Conservation (phyloP, 2,888 invertebrate genomes). For the Caenorhabditis parvicauda region DNA sequence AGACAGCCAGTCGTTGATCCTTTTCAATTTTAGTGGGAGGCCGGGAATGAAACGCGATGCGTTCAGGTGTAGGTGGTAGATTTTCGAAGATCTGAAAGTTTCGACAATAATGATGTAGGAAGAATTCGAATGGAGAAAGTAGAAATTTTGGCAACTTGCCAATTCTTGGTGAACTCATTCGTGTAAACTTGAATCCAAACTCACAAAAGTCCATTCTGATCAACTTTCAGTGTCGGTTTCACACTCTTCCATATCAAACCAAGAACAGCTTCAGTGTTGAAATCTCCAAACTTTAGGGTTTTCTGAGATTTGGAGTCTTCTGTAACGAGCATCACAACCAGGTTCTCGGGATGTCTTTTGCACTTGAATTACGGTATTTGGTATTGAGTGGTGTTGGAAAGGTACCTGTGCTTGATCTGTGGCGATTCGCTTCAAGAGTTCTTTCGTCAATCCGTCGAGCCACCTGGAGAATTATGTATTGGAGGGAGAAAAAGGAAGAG, state of each 20-base stretch:
- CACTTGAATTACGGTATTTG: slow-evolving; percentile 6
- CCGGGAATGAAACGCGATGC: slow-evolving; percentile 32
- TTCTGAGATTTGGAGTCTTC: slow-evolving; percentile 20
- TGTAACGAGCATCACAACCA: slow-evolving; percentile 17
- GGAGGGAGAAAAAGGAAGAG: not conserved
- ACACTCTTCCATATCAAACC: slow-evolving; percentile 20
- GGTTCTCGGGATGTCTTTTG: slow-evolving; percentile 30
- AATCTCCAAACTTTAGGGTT: slow-evolving; percentile 29
- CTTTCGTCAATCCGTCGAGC: slow-evolving; percentile 78
- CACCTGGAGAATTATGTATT: too few species aligned
- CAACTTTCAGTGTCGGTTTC: slow-evolving; percentile 10
- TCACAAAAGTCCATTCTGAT: not conserved
- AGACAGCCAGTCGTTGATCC: slow-evolving; percentile 23
- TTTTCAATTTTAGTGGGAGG: slow-evolving; percentile 12
- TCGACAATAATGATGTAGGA: not conserved
- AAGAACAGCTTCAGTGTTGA: slow-evolving; percentile 21
- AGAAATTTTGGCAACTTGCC: too few species aligned
- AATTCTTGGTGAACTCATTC: too few species aligned
- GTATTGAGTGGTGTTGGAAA: not conserved
- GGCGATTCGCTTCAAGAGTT: slow-evolving; percentile 68
- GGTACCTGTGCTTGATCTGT: slow-evolving; percentile 29
- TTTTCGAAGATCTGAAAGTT: slow-evolving; percentile 29
- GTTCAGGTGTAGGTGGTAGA: slow-evolving; percentile 27
- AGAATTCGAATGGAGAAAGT: too few species aligned
- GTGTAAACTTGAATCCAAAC: not conserved